Evolutionary conservation across 2,797 vertebrate genomes (phyloP).

Genomic region (Otus scops): DNA sequence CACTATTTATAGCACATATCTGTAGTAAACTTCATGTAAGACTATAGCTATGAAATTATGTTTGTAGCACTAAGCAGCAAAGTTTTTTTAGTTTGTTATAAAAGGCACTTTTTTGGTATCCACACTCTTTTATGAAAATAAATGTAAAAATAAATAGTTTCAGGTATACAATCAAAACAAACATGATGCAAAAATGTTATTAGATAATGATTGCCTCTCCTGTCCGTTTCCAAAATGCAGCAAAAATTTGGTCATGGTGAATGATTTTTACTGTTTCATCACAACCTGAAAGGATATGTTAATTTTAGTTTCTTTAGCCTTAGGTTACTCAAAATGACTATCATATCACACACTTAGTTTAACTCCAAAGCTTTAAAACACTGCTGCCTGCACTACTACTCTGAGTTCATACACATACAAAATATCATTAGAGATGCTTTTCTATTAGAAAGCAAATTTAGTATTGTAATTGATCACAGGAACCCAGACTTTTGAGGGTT

Average conservation of each 20-base stretch:
- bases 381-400: neutral
- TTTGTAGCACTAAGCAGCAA: neutral
- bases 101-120: neutral
- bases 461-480: neutral
- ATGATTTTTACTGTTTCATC: slow-evolving; percentile 20
- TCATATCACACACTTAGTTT: neutral
- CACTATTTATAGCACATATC: neutral
- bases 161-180: neutral
- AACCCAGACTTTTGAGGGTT: neutral
- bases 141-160: neutral
- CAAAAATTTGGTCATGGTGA: neutral
- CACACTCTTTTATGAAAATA: neutral
- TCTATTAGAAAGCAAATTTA: neutral
- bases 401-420: neutral
- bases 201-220: neutral
- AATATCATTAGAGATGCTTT: neutral
- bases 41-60: neutral
- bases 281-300: slow-evolving; percentile 14
- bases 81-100: neutral
- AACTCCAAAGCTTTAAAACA: slow-evolving; percentile 11
- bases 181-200: neutral
- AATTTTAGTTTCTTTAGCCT: slow-evolving; percentile 20
- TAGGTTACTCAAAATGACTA: slow-evolving; percentile 4
- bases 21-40: neutral
- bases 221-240: neutral